Conservation (phyloP, 1,140 invertebrate species). For the Spodoptera frugiperda region DNA sequence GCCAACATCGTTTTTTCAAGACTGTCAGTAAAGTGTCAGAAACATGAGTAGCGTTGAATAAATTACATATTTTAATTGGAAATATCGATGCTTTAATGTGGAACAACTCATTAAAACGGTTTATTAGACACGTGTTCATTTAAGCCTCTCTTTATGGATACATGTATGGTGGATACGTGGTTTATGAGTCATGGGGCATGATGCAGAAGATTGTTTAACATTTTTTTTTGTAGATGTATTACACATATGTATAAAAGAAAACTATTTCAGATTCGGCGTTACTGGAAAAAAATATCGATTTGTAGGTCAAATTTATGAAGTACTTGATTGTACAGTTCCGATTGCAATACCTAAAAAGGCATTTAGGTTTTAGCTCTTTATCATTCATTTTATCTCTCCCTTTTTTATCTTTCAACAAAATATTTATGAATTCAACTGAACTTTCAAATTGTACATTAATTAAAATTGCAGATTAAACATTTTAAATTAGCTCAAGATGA, state of each 20-base stretch:
- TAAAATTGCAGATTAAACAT: conserved; percentile 48
- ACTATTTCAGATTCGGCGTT: no score
- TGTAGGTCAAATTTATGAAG: no score
- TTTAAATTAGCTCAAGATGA: conserved; percentile 52
- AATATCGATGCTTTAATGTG: conserved; percentile 30
- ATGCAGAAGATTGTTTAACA: no score
- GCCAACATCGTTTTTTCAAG: conserved; percentile 24
- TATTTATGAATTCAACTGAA: conserved; percentile 10
- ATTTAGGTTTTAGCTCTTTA: no score
- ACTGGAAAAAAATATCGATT: no score
- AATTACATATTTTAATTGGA: conserved; percentile 42
- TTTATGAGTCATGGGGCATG: no score
- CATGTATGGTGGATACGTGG: no score
- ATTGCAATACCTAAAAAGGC: no score
- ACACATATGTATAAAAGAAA: no score
- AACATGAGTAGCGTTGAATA: conserved; percentile 28
- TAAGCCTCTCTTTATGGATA: not conserved
- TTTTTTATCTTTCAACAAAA: not conserved
- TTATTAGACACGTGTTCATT: not conserved
- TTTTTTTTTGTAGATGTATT: no score
- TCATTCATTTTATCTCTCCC: no score
- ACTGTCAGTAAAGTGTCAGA: conserved; percentile 38
- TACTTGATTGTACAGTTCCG: no score
- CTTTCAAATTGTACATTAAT: conserved; percentile 47
- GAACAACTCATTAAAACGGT: conserved; percentile 35